Percentiles rank a stretch among this genome's conserved stretches.
Conservation (phyloP, 2,888 invertebrate genomes). For the Drosophila mimica region DNA sequence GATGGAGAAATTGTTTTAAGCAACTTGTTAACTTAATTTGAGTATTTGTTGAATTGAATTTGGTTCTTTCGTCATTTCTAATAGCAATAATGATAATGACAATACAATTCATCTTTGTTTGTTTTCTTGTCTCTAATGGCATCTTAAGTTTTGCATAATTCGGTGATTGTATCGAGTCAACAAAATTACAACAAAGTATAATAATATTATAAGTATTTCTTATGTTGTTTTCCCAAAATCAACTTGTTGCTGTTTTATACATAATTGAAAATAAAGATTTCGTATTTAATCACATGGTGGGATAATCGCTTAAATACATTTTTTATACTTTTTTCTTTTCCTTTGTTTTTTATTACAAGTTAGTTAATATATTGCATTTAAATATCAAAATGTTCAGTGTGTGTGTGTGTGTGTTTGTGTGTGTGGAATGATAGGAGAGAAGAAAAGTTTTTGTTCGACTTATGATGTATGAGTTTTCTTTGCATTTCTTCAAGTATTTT, state of each 20-base stretch:
- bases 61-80: constrained; percentile 22
- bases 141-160: constrained; percentile 14
- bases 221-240: constrained; percentile 24
- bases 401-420: constrained; percentile 15
- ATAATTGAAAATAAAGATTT: constrained; percentile 45
- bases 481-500: constrained; percentile 29
- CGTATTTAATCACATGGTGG: constrained; percentile 74
- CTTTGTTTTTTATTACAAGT: constrained; percentile 13
- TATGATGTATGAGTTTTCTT: constrained; percentile 17
- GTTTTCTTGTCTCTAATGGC: constrained; percentile 22
- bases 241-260: constrained; percentile 19
- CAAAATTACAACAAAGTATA: constrained; percentile 15
- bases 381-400: constrained; percentile 27
- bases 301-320: constrained; percentile 78
- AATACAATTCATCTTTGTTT: constrained; percentile 1
- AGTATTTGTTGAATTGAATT: constrained; percentile 12
- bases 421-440: constrained; percentile 6
- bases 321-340: constrained; percentile 26
- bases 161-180: constrained; percentile 41
- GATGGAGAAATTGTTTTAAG: constrained; percentile 3
- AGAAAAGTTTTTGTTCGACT: constrained; percentile 42
- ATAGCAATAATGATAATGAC: constrained; percentile 9
- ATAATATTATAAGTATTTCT: neutral
- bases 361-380: constrained; percentile 19
- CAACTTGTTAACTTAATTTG: constrained; percentile 13